These are phyloP conservation scores for Epinephelus lanceolatus DNA, from an alignment of 2,113 vertebrate genomes.

Conservation along the genomic window DNA sequence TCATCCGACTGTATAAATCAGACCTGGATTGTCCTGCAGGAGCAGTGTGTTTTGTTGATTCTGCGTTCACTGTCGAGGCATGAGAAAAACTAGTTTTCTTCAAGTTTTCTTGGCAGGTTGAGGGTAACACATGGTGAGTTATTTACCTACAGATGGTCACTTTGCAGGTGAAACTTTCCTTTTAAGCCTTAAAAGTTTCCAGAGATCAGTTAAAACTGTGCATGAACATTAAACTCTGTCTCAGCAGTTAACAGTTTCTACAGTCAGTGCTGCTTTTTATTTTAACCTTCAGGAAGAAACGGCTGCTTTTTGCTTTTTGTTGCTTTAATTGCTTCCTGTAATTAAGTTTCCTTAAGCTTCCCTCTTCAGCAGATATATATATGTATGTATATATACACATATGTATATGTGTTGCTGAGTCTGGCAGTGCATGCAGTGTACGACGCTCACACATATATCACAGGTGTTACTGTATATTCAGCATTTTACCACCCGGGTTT, in stretches of 20 bases:
- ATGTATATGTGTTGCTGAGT: slow-evolving; percentile 10
- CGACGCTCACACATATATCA: neutral
- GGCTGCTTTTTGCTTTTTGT: neutral
- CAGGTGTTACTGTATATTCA: neutral
- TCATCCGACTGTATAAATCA: too few relatives aligned
- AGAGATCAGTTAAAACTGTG: slow-evolving; percentile 1
- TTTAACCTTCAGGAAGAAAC: neutral
- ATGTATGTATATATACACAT: too few relatives aligned
- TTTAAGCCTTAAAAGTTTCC: neutral
- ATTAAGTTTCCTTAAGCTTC: neutral
- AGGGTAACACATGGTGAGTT: too few relatives aligned
- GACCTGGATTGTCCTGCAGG: too few relatives aligned
- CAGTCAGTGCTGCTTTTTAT: neutral
- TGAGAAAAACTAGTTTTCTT: too few relatives aligned
- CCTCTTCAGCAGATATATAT: neutral
- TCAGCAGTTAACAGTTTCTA: neutral
- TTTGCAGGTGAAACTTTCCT: neutral
- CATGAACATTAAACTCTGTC: neutral
- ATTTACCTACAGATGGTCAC: too few relatives aligned
- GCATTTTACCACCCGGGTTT: neutral
- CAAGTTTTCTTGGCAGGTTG: too few relatives aligned
- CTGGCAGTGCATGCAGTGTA: slow-evolving; percentile 39
- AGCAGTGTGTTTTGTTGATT: too few relatives aligned
- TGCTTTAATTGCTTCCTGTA: neutral
- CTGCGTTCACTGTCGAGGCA: too few relatives aligned